Base-by-base conservation (phyloP, 2,888 invertebrate genomes). In the Eurytoma californica region DNA sequence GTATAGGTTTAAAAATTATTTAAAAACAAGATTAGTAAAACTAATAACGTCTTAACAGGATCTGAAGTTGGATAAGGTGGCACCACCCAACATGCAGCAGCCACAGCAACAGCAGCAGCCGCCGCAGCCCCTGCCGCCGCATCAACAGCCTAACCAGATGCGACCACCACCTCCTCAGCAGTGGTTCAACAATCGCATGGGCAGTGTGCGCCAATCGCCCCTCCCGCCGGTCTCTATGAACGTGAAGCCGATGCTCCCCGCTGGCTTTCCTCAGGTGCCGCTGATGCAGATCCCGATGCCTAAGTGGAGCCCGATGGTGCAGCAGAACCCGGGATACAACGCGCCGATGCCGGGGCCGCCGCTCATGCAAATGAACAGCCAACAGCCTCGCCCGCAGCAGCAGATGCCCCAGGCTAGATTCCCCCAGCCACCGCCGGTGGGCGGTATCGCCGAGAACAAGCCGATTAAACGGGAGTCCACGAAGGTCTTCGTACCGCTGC, bases 401-500 rank as follows among this genome's bases (percentile, higher is more conserved):
- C 79, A 69, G 7, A 79, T 75, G 63, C 83, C 82, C 18, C 81
- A 78, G 39, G 57, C 20, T 39, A 75, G 61, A 28, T 78, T 66
- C 16, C 80, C 82, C 55, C 82, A 81, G 2, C 79, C 77, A 13
- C 82, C 81, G 72, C 20, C 30, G 3, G 51, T 70, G 3, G 2
- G 39, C 7, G 55, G 39, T 20, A 67, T 60, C 28, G 28, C 16
- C 0, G 51, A 69, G 3, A 73, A n/a, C 30, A 58, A 60, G 2
- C 28, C 30, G 0, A 81, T 57, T 82, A 82, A 61, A 1, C 80
- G 79, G 49, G 79, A 79, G 28, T 83, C 70, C 9, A 47, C 76
- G 24, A 87, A 39, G 63, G 39, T 18, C 12, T 93, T 93, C 82
- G 92, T 92, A 49, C 93, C 93, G 0, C 86, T 93, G 20, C 93